A percentile compares a stretch with the other conserved stretches of the same genome.
Evolutionary conservation across 2,797 vertebrate species (phyloP).

Genomic region (Brachymystax lenok): DNA sequence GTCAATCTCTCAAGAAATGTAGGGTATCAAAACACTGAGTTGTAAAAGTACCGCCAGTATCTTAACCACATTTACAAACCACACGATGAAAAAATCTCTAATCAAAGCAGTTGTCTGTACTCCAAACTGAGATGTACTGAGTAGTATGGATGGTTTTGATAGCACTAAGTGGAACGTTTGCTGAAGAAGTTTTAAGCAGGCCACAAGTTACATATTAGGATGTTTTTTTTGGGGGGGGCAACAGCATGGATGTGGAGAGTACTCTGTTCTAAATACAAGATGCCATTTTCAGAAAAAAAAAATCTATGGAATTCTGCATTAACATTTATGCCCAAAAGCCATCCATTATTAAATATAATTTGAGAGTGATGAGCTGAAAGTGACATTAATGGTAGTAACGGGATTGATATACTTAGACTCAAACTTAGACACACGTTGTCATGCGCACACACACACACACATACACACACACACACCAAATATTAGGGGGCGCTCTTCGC

Average conservation of each 20-base stretch:
- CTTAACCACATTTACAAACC: conserved; percentile 43
- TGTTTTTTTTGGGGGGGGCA: conserved; percentile 21
- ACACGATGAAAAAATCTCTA: background rate
- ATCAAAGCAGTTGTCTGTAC: conserved; percentile 10
- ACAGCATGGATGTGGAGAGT: conserved; percentile 53
- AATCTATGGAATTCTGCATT: conserved; percentile 77
- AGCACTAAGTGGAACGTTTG: conserved; percentile 68
- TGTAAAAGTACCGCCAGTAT: conserved; percentile 44
- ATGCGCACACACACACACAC: background rate
- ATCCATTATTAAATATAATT: conserved; percentile 85
- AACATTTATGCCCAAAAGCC: conserved; percentile 82
- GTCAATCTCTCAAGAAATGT: conserved; percentile 27
- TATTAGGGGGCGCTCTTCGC: background rate
- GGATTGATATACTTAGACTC: conserved; percentile 78
- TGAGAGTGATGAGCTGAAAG: conserved; percentile 81
- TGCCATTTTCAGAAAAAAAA: conserved; percentile 77
- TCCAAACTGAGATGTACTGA: conserved; percentile 30
- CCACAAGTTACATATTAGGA: conserved; percentile 43
- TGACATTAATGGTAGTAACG: conserved; percentile 84
- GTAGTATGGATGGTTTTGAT: conserved; percentile 30
- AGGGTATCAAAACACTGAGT: conserved; percentile 24
- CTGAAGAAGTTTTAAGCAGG: conserved; percentile 48
- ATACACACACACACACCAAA: background rate
- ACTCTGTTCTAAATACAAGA: conserved; percentile 45
- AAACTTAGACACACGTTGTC: conserved; percentile 51